phyloP scores from a whole-genome alignment of 2,113 vertebrate species.

The Callionymus lyra region DNA sequence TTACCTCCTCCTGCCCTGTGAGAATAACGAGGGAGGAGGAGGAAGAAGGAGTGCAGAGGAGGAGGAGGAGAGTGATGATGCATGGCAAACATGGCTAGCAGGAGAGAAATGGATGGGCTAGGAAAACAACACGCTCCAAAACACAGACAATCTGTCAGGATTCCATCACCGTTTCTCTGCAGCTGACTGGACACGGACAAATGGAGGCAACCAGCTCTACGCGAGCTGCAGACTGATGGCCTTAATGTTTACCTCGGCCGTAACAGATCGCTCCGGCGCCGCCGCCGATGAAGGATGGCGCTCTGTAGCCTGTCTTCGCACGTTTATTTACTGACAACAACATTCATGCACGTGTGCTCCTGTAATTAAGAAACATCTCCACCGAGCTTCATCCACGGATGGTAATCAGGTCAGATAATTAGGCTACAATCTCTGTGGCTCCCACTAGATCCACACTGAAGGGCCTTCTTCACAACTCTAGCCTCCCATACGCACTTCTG shows the following conservation, averaged over 20 bases:
- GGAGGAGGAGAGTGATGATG: slow-evolving; percentile 52
- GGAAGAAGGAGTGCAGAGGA: slow-evolving; percentile 7
- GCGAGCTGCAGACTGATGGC: slow-evolving; percentile 51
- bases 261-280: slow-evolving; percentile 44
- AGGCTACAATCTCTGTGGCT: slow-evolving; percentile 56
- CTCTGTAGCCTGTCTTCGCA: background rate
- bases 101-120: slow-evolving; percentile 59
- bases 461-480: slow-evolving; percentile 32
- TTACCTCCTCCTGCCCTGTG: slow-evolving; percentile 23
- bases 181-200: slow-evolving; percentile 61
- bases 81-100: slow-evolving; percentile 53
- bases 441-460: slow-evolving; percentile 50
- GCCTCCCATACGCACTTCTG: slow-evolving; percentile 17
- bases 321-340: background rate
- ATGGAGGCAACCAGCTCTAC: slow-evolving; percentile 45
- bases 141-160: slow-evolving; percentile 67
- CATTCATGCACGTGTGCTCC: slow-evolving; percentile 6
- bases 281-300: slow-evolving; percentile 37
- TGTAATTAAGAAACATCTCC: slow-evolving; percentile 22
- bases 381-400: slow-evolving; percentile 37
- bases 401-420: slow-evolving; percentile 63
- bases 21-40: slow-evolving; percentile 31
- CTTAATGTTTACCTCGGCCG: slow-evolving; percentile 58
- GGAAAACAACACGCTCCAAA: slow-evolving; percentile 64
- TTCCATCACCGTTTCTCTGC: slow-evolving; percentile 55